phyloP scores from a whole-genome alignment of 2,797 vertebrate species.

The Typhlichthys eigenmanni region DNA sequence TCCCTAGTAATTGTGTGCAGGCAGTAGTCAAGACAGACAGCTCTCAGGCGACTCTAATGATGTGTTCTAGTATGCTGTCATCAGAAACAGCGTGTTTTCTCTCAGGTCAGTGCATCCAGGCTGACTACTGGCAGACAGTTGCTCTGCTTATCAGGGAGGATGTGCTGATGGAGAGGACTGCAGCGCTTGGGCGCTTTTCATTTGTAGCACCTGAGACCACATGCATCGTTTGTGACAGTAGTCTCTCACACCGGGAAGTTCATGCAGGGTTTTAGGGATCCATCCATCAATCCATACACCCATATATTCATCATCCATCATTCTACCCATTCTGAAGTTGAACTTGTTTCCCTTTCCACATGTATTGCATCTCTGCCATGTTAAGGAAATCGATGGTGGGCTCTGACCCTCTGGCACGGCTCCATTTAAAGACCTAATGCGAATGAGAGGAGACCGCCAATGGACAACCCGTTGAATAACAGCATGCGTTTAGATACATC shows the following conservation, averaged over 20 bases:
- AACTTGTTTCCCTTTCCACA: not conserved
- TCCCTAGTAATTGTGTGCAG: too few species aligned
- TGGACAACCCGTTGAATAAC: not conserved
- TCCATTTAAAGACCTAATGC: slow-evolving; percentile 1
- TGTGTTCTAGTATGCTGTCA: not conserved
- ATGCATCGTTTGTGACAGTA: not conserved
- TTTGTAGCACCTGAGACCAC: not conserved
- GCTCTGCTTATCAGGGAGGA: not conserved
- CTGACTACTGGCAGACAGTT: slow-evolving; percentile 4
- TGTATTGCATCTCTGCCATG: not conserved
- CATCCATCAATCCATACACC: not conserved
- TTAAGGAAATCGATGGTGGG: not conserved
- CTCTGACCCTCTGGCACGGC: not conserved
- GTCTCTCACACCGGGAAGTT: not conserved
- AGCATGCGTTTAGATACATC: not conserved
- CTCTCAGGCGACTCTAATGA: not conserved
- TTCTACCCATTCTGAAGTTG: too few species aligned
- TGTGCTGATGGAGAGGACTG: slow-evolving; percentile 1
- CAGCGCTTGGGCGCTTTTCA: not conserved
- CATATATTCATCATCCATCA: not conserved
- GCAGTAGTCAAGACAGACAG: not conserved
- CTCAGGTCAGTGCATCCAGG: slow-evolving; percentile 9
- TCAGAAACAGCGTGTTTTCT: not conserved
- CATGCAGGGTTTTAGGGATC: not conserved
- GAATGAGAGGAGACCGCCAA: not conserved